Evolutionary conservation across 1,140 invertebrate genomes (phyloP), one percentile per base, ranked within the genome.

Genomic region (Globodera ellingtonae): DNA sequence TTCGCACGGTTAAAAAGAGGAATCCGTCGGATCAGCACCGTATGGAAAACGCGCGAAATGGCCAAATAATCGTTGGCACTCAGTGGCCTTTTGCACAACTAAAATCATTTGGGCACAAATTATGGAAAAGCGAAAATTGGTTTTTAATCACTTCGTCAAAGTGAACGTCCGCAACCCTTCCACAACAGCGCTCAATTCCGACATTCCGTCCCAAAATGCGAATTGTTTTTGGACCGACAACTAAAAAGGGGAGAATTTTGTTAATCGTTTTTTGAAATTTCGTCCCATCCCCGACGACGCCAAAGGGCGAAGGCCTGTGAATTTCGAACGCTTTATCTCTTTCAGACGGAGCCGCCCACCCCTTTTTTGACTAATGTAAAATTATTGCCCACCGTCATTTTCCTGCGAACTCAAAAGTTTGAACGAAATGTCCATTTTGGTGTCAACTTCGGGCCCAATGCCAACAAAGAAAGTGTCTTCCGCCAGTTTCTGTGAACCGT

Each of bases 1-100:
- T 62, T 70, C 2, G 9, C 47, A 24, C 90, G 90, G 86, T 93
- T 94, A 83, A 98, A 90, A 87, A 94, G 92, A 35, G 96, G 96
- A 67, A 98, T 91, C 35, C 75, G 46, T 67, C 79, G 67, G 85
- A 99, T 94, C 74, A 98, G 93, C 56, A 99, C 93, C 48, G 95
- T 96, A 87, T 99, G 95, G 91, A 98, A 99, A 78, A 93, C 93
- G 90, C 96, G 94, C 56, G 94, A 93, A 65, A 84, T 92, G 88
- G 94, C 93, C 47, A 98, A 90, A 90, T 98, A 99, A 91, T 99
- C 97, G 84, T 93, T 94, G 6, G 96, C 94, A 86, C 95, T 95
- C 73, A 97, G 90, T 52, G 95, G 93, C 71, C 78, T 50, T 18
- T 70, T 72, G 67, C 86, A 86, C 13, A 87, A 56, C 86, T 87